Conservation (phyloP, 2,113 vertebrate species). For the Choloepus hoffmanni region DNA sequence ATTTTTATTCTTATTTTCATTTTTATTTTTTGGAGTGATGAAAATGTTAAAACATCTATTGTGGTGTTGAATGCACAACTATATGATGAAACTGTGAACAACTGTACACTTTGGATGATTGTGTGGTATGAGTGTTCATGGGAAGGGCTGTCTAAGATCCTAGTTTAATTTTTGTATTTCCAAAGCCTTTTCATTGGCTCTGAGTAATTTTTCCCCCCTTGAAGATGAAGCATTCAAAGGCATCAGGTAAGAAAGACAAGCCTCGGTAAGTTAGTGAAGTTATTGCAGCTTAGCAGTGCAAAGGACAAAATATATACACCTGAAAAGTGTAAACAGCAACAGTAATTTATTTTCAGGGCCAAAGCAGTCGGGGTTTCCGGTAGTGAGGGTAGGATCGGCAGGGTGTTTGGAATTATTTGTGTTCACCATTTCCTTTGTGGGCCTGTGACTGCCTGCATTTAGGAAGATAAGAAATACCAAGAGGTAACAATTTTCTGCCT, state of each 20-base stretch:
- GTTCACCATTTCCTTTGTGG: not conserved
- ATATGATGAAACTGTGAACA: too few relatives aligned
- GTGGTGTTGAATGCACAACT: too few relatives aligned
- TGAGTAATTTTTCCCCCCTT: not conserved
- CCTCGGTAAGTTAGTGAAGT: not conserved
- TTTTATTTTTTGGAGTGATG: too few relatives aligned
- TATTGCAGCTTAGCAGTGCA: not conserved
- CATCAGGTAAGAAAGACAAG: slow-evolving; percentile 58
- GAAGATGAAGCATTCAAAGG: slow-evolving; percentile 7
- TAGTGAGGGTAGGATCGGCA: fast-evolving
- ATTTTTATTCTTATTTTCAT: too few relatives aligned
- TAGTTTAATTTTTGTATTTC: slow-evolving; percentile 37
- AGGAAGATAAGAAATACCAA: slow-evolving; percentile 70
- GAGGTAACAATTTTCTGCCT: slow-evolving; percentile 65
- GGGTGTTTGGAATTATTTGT: not conserved
- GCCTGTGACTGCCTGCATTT: slow-evolving; percentile 53
- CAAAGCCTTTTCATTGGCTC: slow-evolving; percentile 23
- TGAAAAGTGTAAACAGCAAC: not conserved
- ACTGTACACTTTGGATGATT: too few relatives aligned
- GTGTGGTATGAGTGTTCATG: not conserved
- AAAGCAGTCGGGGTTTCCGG: not conserved
- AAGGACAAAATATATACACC: slow-evolving; percentile 16
- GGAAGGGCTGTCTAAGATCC: not conserved
- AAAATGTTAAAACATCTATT: too few relatives aligned
- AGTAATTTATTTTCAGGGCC: not conserved